phyloP scores from a whole-genome alignment of 2,797 vertebrate species.

The Tolypeutes matacus region DNA sequence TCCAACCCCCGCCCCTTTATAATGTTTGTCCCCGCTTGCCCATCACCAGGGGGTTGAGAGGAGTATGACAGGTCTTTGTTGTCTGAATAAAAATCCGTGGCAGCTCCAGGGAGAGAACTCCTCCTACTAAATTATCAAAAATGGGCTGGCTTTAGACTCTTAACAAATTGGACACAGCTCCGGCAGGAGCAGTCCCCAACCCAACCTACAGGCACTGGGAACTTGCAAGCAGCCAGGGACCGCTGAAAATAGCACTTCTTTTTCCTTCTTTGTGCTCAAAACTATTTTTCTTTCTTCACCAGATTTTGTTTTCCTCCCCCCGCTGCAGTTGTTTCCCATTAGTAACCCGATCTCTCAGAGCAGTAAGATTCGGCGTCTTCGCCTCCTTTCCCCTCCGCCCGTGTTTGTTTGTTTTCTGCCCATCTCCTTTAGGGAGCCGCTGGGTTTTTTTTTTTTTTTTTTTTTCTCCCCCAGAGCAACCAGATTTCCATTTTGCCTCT shows the following conservation, averaged over 20 bases:
- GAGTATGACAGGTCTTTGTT: constrained; percentile 99
- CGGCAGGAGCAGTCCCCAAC: constrained; percentile 95
- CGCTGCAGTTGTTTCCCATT: constrained; percentile 81
- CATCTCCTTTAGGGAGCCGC: constrained; percentile 78
- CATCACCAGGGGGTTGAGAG: constrained; percentile 92
- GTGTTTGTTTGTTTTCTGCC: constrained; percentile 63
- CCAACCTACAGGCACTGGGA: constrained; percentile 95
- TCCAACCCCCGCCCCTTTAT: constrained; percentile 74
- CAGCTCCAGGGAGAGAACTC: constrained; percentile 93
- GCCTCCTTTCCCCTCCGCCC: constrained; percentile 5
- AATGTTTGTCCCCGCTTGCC: constrained; percentile 90
- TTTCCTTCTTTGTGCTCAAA: constrained; percentile 85
- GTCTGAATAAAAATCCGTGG: constrained; percentile 95
- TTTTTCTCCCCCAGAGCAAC: constrained; percentile 58
- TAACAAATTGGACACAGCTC: constrained; percentile 98
- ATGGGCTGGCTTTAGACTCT: constrained; percentile 97
- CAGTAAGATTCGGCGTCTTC: constrained; percentile 75
- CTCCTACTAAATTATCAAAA: constrained; percentile 99
- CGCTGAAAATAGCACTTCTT: constrained; percentile 87
- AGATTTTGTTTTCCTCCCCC: constrained; percentile 87
- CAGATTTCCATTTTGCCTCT: neutral
- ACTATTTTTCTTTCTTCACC: constrained; percentile 87
- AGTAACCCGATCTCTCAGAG: constrained; percentile 82
- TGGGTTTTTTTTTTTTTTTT: constrained; percentile 75
- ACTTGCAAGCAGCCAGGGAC: constrained; percentile 91